Base-by-base conservation (phyloP, 2,113 vertebrate genomes). In the Pachypanchax playfairii region DNA sequence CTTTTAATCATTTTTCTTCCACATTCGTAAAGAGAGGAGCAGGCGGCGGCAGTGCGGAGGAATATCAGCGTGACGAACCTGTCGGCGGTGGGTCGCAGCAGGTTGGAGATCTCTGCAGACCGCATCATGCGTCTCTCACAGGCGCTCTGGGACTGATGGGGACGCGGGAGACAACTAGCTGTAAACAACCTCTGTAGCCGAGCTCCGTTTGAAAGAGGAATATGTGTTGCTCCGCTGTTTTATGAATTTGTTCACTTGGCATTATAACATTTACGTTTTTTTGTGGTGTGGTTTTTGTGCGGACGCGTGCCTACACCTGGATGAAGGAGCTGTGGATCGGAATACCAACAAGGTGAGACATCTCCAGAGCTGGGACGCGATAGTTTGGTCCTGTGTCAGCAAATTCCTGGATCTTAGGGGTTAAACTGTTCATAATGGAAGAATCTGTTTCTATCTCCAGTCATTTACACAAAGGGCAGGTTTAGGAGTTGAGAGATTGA, bases 331-430 rank as follows among this genome's bases (percentile, higher is more conserved):
- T 13, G 72, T 33, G 49, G 78, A 54, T 67, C 67, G 75, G 75
- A 75, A 88, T 85, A 68, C 68, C 66, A 85, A 89, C 83, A 79
- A 91, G 91, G 91, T 92, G 84, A 90, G 89, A 70, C 11, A 1
- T 68, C 24, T 46, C 22, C 24, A 48, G 31, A 56, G n/a, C 44
- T 64, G 48, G 21, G 36, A 41, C 11, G 18, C n/a, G 2, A 8
- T 33, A 54, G 33, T 65, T 68, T 65, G n/a, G 49, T 56, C 57
- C 13, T n/a, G n/a, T n/a, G n/a, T n/a, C n/a, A n/a, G n/a, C n/a
- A n/a, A n/a, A n/a, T n/a, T 51, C 2, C 51, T 35, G 33, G 33
- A 35, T 35, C 13, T 8, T 35, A 4, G 11, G 33, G 2, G 11
- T 12, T 35, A 12, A 51, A 33, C 17, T 2, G 25, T 13, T 10